Base-by-base conservation (phyloP, 2,888 invertebrate genomes). In the Taphrorychus bicolor region DNA sequence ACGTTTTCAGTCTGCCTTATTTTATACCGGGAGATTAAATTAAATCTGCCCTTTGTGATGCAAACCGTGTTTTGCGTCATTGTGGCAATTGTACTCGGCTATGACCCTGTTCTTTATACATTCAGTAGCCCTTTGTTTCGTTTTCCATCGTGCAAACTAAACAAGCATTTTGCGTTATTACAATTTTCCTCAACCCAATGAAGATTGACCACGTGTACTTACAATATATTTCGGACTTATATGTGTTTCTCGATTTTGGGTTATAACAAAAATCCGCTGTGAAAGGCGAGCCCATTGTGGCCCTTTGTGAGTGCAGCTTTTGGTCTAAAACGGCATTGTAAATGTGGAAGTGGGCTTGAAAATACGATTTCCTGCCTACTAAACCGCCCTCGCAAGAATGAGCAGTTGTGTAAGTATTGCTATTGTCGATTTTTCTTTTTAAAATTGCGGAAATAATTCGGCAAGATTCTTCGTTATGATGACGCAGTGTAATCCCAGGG, bases 261-360 rank as follows among this genome's bases (percentile, higher is more conserved):
- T 73, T 23, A 41, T 18, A 57, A 61, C 60, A 60, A 56, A 60
- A 66, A 66, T 56, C 40, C 48, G 51, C 60, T 77, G 76, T 75
- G 76, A 75, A 77, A 78, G 76, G 75, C 75, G 74, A 75, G 76
- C n/a, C n/a, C 75, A 79, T 79, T 81, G 79, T 80, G 76, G 68
- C 66, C 16, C 45, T 45, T 19, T 59, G 59, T 49, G 49, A 23
- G 51, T 65, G 71, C 72, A 71, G 70, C 48, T 41, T 66, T 61
- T 52, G 56, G 18, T 40, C 58, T 52, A 74, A 73, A 73, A 73
- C 66, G 73, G 73, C 74, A 74, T 81, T 82, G 79, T 82, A 74
- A 75, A 77, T 76, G 80, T 81, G 81, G 82, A 82, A 82, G 82
- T 82, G 80, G 81, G 80, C 81, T 82, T 81, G 82, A 82, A 82